Evolutionary conservation across 2,888 invertebrate genomes (phyloP), one percentile per base, ranked within the genome.

Genomic region (Bugulina stolonifera): DNA sequence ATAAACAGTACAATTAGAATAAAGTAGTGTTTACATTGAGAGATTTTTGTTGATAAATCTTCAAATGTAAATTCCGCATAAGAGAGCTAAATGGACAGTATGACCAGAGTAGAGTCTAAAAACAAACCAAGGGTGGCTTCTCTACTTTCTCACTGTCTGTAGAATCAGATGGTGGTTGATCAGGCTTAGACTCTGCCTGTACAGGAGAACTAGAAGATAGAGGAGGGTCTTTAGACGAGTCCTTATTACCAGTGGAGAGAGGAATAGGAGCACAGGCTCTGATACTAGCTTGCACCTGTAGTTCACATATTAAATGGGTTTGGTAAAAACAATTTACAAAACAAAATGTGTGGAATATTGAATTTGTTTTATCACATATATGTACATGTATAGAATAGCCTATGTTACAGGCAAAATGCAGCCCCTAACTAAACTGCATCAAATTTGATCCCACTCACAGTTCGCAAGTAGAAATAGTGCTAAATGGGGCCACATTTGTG

Each of bases 201-300:
- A 64, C 27, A 34, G 64, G 64, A 34, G 64, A 64, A 27, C 64
- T 64, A 32, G 64, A 10, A 32, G 32, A 27, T 64, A 64, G 27
- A 25, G 64, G 64, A 5, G 29, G 32, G 27, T 64, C 64, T 32
- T 5, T 43, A 5, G 5, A 10, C 5, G 43, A 5, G 10, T 5
- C 27, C 3, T 32, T 34, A 32, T 10, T 32, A 14, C 25, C 29
- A 25, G 69, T 71, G 3, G 80, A 76, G 3, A 79, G 73, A 1
- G 80, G 79, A 14, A 79, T 76, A 1, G 83, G 82, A 18, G 82
- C 81, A 0, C 80, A 78, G 27, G 79, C 79, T 70, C 81, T 75
- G 14, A 84, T 79, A 0, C 82, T 80, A 23, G 79, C 76, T 75
- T 80, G 82, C 10, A 83, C 81, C 52, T 80, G 75, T 5, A 69